Base-by-base conservation (phyloP, 2,113 vertebrate genomes). In the Daboia siamensis region DNA sequence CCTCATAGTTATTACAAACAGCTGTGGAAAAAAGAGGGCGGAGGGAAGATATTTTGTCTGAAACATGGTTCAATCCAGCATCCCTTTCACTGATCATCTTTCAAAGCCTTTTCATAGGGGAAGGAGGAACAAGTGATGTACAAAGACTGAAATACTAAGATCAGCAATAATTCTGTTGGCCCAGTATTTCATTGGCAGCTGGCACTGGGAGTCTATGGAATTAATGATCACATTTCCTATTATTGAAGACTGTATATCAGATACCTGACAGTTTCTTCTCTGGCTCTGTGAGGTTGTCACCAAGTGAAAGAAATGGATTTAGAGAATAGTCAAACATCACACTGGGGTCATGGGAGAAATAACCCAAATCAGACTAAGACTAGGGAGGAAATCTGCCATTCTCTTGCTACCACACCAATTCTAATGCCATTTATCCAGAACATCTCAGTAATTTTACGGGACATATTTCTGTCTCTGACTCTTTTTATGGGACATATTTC, bases 161-260 rank as follows among this genome's bases (percentile, higher is more conserved):
- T 92, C 64, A 61, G 86, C 85, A 88, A 56, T 88, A 90, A 69
- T 94, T 88, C 85, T 88, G 29, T 88, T 94, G 88, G 85, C 46
- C 56, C 85, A 56, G 90, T 44, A 51, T 90, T 93, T 90, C 48
- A 24, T 93, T 93, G 51, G 51, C 64, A 86, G 80, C 86, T 90
- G 88, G n/a, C 17, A 69, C 48, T 87, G 89, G 64, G 46, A 94
- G 54, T 88, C 64, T 29, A 59, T 57, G 52, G 52, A 88, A 90
- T 90, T 88, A 92, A 90, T 64, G 86, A 48, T 92, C 44, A 23
- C 33, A 84, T 88, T 91, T 94, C 89, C 91, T 92, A 29, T 88
- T 39, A 93, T 74, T 20, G 57, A 80, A 69, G 59, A 86, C 39
- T 93, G 24, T 90, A 93, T 89, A 94, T 87, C 84, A 84, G 87